phyloP scores from a whole-genome alignment of 2,113 vertebrate species.

The Neopipo cinnamomea region DNA sequence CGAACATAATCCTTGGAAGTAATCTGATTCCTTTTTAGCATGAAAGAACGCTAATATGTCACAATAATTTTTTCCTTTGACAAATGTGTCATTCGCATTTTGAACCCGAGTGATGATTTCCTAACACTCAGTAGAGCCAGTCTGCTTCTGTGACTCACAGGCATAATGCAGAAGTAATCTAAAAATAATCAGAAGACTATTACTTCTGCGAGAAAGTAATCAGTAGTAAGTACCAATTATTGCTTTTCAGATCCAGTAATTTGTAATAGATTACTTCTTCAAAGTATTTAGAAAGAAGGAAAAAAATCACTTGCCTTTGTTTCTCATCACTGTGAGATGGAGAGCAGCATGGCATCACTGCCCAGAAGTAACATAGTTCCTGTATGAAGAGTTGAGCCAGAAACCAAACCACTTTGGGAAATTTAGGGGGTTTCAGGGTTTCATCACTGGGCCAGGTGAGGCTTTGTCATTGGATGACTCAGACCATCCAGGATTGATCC shows the following conservation, averaged over 20 bases:
- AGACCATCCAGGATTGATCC: not conserved
- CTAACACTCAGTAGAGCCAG: slow-evolving; percentile 40
- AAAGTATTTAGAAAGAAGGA: slow-evolving; percentile 40
- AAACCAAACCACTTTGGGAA: not conserved
- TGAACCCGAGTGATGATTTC: slow-evolving; percentile 51
- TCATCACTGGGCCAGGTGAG: not conserved
- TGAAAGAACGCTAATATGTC: slow-evolving; percentile 47
- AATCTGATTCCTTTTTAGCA: slow-evolving; percentile 2
- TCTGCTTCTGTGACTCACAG: slow-evolving; percentile 49
- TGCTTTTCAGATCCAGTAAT: slow-evolving; percentile 65
- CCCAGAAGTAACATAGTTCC: not conserved
- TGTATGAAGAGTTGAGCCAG: not conserved
- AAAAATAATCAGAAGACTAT: slow-evolving; percentile 63
- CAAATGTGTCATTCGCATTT: not conserved
- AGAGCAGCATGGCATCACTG: not conserved
- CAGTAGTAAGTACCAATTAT: slow-evolving; percentile 66
- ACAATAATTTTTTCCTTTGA: slow-evolving; percentile 58
- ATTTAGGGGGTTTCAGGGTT: not conserved
- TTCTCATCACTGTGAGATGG: not conserved
- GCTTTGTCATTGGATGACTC: not conserved
- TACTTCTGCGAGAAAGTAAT: slow-evolving; percentile 66
- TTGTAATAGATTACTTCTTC: slow-evolving; percentile 65
- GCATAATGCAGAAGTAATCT: slow-evolving; percentile 55
- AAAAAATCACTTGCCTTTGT: slow-evolving; percentile 29
- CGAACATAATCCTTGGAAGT: slow-evolving; percentile 41